Percentiles rank a stretch among this genome's conserved stretches.
These are phyloP conservation scores for Astyanax mexicanus DNA, from an alignment of 2,797 vertebrate genomes.

Conservation along the genomic window DNA sequence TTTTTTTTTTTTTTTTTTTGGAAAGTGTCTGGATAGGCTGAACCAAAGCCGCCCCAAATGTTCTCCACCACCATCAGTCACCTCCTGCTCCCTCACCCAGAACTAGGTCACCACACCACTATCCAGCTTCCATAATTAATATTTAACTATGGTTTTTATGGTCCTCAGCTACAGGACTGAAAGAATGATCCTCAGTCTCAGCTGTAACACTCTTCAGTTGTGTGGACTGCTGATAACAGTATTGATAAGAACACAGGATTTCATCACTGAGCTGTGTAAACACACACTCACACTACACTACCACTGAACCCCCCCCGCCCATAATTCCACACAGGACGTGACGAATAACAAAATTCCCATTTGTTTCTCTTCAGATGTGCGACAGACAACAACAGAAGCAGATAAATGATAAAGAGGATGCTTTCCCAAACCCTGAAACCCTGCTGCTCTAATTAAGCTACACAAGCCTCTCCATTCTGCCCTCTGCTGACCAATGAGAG, in stretches of 20 bases:
- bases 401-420: slow-evolving; percentile 6
- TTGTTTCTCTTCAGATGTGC: background rate
- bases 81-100: background rate
- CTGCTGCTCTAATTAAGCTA: slow-evolving; percentile 12
- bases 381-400: background rate
- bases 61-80: background rate
- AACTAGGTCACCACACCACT: slow-evolving; percentile 33
- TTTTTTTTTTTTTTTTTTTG: too few species aligned
- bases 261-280: background rate
- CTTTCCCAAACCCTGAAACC: background rate
- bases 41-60: background rate
- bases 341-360: background rate
- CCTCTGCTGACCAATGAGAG: slow-evolving; percentile 67
- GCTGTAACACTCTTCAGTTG: background rate
- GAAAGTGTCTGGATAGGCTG: background rate
- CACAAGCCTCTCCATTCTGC: slow-evolving; percentile 53
- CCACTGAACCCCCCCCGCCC: background rate
- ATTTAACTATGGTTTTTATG: slow-evolving; percentile 25
- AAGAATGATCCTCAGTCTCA: background rate
- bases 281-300: background rate
- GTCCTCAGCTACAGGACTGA: slow-evolving; percentile 4
- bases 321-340: background rate
- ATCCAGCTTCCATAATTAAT: slow-evolving; percentile 22
- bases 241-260: background rate
- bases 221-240: background rate